Evolutionary conservation across 2,797 vertebrate genomes (phyloP).

Genomic region (Australoheros facetus): DNA sequence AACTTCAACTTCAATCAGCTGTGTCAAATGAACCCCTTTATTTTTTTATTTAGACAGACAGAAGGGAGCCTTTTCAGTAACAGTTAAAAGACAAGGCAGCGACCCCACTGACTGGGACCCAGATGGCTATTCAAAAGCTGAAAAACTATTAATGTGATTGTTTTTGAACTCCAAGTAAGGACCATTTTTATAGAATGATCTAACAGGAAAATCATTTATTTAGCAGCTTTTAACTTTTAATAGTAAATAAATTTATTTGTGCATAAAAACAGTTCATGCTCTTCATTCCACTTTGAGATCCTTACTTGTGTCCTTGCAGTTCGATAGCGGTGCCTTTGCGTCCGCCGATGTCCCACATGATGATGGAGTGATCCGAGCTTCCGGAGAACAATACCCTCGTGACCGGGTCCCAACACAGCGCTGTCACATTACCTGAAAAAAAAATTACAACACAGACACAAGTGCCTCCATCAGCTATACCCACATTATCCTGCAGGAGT

Average conservation of each 20-base stretch:
- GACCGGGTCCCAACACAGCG: constrained; percentile 94
- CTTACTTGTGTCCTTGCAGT: constrained; percentile 97
- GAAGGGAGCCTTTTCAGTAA: too few relatives aligned
- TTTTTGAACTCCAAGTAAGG: not conserved
- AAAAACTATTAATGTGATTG: not conserved
- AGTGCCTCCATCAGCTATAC: not conserved
- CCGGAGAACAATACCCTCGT: constrained; percentile 94
- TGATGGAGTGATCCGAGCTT: constrained; percentile 97
- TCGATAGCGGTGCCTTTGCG: constrained; percentile 98
- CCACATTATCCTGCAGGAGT: not conserved
- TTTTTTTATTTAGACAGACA: too few relatives aligned
- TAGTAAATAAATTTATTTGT: not conserved
- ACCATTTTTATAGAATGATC: not conserved
- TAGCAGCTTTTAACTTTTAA: not conserved
- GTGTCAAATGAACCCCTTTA: not conserved
- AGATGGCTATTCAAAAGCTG: not conserved
- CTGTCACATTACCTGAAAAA: constrained; percentile 89
- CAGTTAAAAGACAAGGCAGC: not conserved
- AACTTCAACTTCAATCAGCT: not conserved
- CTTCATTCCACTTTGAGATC: not conserved
- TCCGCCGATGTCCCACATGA: constrained; percentile 99
- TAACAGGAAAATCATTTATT: not conserved
- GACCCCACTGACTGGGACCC: not conserved
- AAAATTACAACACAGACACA: constrained; percentile 9
- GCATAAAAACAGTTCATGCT: not conserved